Evolutionary conservation across 2,113 vertebrate genomes (phyloP).

Genomic region (Toxotes jaculatrix): DNA sequence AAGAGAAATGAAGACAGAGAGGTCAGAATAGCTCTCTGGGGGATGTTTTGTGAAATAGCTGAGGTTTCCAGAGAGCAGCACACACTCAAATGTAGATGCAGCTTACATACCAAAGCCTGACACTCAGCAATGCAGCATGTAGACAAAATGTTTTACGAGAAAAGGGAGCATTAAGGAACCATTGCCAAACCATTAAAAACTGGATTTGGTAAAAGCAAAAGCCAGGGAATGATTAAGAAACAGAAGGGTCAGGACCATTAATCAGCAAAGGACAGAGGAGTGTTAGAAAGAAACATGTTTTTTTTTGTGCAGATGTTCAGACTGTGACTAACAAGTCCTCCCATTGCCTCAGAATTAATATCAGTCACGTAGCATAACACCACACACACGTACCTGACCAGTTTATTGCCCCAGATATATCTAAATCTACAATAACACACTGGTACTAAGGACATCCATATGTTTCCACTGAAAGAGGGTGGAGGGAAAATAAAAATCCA

Average conservation of each 20-base stretch:
- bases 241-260: neutral
- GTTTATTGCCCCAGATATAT: conserved; percentile 2
- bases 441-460: conserved; percentile 8
- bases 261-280: neutral
- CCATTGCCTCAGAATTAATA: neutral
- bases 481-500: conserved; percentile 40
- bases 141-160: neutral
- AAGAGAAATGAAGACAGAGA: neutral
- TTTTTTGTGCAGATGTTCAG: conserved; percentile 4
- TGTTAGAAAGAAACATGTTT: neutral
- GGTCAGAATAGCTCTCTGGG: neutral
- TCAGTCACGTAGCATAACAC: neutral
- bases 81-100: neutral
- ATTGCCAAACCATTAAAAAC: neutral
- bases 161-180: neutral
- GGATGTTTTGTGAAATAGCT: neutral
- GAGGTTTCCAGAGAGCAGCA: neutral
- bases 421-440: conserved; percentile 55
- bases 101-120: neutral
- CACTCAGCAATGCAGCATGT: neutral
- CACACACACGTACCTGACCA: neutral
- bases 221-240: neutral
- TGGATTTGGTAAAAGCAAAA: neutral
- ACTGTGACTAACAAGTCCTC: neutral
- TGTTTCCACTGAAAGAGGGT: conserved; percentile 58